Evolutionary conservation across 1,140 invertebrate species (phyloP), one percentile per base, ranked within the genome.

Genomic region (Musca domestica): DNA sequence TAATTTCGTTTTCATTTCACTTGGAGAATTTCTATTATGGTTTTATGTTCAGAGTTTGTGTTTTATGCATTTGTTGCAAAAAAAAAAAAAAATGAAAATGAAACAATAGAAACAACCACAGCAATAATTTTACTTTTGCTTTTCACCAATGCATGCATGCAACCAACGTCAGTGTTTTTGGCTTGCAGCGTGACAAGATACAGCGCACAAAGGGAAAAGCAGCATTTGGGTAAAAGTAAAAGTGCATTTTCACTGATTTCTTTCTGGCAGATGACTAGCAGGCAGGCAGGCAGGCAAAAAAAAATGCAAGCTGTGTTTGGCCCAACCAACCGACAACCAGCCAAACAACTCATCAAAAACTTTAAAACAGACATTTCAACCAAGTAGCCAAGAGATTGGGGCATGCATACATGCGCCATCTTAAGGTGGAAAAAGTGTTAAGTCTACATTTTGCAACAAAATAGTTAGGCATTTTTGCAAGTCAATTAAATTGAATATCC

Each of bases 241-340:
- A 80, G 77, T 80, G 77, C 74, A 80, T 80, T 80, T 79, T 79
- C 77, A 79, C 77, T 79, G 76, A 77, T 80, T 79, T 80, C 68
- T 66, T 66, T 69, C 25, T 49, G 41, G 41, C 63, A 48, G 41
- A 64, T 64, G 47, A 23, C 22, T 64, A 64, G n/a, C n/a, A n/a
- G 23, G n/a, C 27, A 30, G 27, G 3, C 34, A 41, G 10, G 34
- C 34, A 12, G 34, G 3, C 27, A 3, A 41, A 41, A 12, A 5
- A 41, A 41, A 10, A 5, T 10, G 10, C 34, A 9, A 41, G 34
- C 34, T 41, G 27, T 30, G 27, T 3, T 30, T 30, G 27, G 27
- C 4, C 34, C 34, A 41, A 41, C 9, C 34, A 12, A 41, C n/a
- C n/a, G n/a, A 34, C 70, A 73, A 49, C 67, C 71, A 63, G 68